Percentiles rank a stretch among this genome's conserved stretches.
Evolutionary conservation across 2,888 invertebrate species (phyloP).

Genomic region (Lasioglossum malachurum): DNA sequence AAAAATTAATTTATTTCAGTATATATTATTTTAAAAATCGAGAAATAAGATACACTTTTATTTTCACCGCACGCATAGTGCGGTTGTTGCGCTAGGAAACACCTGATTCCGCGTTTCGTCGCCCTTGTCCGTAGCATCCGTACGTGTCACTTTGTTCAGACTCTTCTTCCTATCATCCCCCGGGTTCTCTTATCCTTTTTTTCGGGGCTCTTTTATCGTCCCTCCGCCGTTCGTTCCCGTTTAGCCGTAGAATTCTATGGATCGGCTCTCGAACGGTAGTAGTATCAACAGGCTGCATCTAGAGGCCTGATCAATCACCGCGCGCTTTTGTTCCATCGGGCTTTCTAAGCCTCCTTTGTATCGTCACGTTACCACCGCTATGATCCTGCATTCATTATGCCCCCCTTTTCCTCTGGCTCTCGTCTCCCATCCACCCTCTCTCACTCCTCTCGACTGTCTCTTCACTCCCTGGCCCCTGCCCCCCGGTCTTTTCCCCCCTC

Average conservation of each 20-base stretch:
- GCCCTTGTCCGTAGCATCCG: neutral
- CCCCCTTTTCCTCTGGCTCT: slow-evolving; percentile 43
- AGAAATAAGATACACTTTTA: neutral
- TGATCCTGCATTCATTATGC: slow-evolving; percentile 81
- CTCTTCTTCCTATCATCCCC: slow-evolving; percentile 22
- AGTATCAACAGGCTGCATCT: slow-evolving; percentile 82
- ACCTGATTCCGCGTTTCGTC: neutral
- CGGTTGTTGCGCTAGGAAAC: neutral
- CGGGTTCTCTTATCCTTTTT: slow-evolving; percentile 31
- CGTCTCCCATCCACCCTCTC: slow-evolving; percentile 13
- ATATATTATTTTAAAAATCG: too few relatives aligned
- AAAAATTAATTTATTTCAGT: too few relatives aligned
- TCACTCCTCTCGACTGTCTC: slow-evolving; percentile 26
- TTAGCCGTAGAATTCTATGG: slow-evolving; percentile 65
- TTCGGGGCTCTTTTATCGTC: slow-evolving; percentile 55
- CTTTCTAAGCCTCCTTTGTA: slow-evolving; percentile 80
- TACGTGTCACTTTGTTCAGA: slow-evolving; percentile 27
- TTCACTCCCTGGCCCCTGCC: slow-evolving; percentile 47
- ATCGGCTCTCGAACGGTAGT: slow-evolving; percentile 74
- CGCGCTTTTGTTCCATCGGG: slow-evolving; percentile 80
- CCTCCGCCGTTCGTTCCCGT: slow-evolving; percentile 53
- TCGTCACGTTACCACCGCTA: slow-evolving; percentile 76
- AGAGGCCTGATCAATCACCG: slow-evolving; percentile 82
- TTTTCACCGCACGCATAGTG: neutral
- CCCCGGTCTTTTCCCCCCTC: slow-evolving; percentile 55